Evolutionary conservation across 2,888 invertebrate genomes (phyloP).

Genomic region (Melanargia galathea): DNA sequence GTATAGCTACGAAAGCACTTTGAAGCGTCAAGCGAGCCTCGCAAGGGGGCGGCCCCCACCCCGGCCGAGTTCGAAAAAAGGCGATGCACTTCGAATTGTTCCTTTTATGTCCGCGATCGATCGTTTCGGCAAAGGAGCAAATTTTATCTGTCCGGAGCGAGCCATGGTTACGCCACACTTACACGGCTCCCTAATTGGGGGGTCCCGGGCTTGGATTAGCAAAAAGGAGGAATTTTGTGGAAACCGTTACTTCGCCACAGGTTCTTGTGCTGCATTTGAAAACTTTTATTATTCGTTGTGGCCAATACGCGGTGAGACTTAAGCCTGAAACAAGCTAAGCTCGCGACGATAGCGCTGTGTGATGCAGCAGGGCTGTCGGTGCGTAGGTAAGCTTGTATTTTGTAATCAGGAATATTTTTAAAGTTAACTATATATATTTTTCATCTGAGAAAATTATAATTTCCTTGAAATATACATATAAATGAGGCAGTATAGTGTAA

Average conservation of each 20-base stretch:
- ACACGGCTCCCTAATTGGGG: constrained; percentile 66
- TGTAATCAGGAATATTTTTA: no score
- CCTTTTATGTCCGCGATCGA: constrained; percentile 81
- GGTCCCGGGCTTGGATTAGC: constrained; percentile 57
- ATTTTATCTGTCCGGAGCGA: constrained; percentile 70
- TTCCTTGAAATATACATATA: no score
- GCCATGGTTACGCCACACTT: constrained; percentile 71
- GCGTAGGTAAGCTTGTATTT: no score
- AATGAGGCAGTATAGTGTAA: no score
- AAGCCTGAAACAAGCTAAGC: no score
- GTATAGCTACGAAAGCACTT: constrained; percentile 75
- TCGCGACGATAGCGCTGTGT: no score
- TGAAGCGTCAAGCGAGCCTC: constrained; percentile 68
- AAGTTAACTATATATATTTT: no score
- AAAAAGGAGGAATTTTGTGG: constrained; percentile 46
- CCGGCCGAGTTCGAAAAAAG: constrained; percentile 76
- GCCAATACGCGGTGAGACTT: no score
- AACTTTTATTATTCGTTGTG: neutral
- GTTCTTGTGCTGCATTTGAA: constrained; percentile 23
- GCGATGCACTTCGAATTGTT: constrained; percentile 80
- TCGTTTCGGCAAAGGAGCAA: constrained; percentile 78
- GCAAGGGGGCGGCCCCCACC: constrained; percentile 48
- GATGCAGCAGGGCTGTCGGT: no score
- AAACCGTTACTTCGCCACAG: constrained; percentile 22
- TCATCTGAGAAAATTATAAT: no score